These are phyloP conservation scores for Syrphus vitripennis DNA, from an alignment of 2,888 invertebrate genomes.

Conservation along the genomic window DNA sequence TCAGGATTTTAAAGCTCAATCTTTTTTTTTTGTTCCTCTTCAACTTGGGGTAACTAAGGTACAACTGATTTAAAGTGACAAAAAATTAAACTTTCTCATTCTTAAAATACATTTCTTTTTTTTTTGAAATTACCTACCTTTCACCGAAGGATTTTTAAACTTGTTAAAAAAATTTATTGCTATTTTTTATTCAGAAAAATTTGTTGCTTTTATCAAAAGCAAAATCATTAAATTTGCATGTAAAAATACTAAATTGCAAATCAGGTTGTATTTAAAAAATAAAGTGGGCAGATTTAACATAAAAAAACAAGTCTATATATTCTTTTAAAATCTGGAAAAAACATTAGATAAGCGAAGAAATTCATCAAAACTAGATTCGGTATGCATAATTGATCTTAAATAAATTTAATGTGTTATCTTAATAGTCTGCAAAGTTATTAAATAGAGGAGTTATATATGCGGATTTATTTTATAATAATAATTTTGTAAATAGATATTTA, in stretches of 20 bases:
- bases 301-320: not conserved
- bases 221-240: not conserved
- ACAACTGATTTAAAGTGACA: not conserved
- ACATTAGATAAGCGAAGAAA: not conserved
- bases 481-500: too few relatives aligned
- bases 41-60: too few relatives aligned
- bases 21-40: not conserved
- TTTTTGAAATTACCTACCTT: not conserved
- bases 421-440: not conserved
- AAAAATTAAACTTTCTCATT: not conserved
- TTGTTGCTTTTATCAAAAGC: not conserved
- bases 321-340: constrained; percentile 19
- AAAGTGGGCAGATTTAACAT: not conserved
- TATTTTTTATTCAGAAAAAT: not conserved
- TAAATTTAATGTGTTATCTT: not conserved
- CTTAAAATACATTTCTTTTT: not conserved
- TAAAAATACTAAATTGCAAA: not conserved
- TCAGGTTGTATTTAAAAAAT: not conserved
- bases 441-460: too few relatives aligned
- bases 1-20: not conserved
- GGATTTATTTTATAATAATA: too few relatives aligned
- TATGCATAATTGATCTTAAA: not conserved
- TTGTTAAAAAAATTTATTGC: not conserved
- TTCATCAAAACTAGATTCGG: not conserved
- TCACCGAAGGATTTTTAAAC: constrained; percentile 5